Evolutionary conservation across 1,140 invertebrate species (phyloP).

Genomic region (Bombyx mori): ASM3026992v2 NC_085116.1:7957501-7958000

Average conservation of each 20-base stretch:
- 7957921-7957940: slow-evolving; percentile 24
- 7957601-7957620: too few relatives aligned
- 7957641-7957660: neutral
- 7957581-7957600: too few relatives aligned
- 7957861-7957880: slow-evolving; percentile 39
- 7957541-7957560: too few relatives aligned
- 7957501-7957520: too few relatives aligned
- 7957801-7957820: slow-evolving; percentile 15
- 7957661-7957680: neutral
- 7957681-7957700: neutral
- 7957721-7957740: neutral
- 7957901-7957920: slow-evolving; percentile 33
- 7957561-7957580: too few relatives aligned
- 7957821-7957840: slow-evolving; percentile 18
- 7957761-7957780: slow-evolving; percentile 7
- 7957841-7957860: slow-evolving; percentile 20
- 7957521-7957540: too few relatives aligned
- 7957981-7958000: neutral
- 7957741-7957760: neutral
- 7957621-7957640: too few relatives aligned
- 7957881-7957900: slow-evolving; percentile 48
- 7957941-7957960: slow-evolving; percentile 5
- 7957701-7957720: neutral
- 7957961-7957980: too few relatives aligned
- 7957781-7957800: slow-evolving; percentile 26